Percentiles rank a stretch among this genome's conserved stretches.
Conservation (phyloP, 2,797 vertebrate genomes). For the Pipistrellus pygmaeus region DNA sequence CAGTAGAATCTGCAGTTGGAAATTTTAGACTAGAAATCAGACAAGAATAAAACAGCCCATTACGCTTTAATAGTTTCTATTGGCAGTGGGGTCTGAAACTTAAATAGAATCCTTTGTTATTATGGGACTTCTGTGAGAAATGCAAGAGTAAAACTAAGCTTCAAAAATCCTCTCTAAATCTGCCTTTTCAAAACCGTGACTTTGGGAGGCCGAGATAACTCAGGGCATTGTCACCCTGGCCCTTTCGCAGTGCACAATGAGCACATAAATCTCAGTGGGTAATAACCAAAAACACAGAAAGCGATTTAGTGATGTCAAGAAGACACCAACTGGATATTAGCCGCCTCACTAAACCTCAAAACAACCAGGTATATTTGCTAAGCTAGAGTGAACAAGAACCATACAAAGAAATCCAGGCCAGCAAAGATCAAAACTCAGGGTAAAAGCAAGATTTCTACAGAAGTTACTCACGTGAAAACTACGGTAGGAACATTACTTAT, state of each 20-base stretch:
- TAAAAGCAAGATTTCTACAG: neutral
- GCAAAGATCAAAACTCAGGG: neutral
- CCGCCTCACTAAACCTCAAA: neutral
- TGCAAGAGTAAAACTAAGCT: conserved; percentile 45
- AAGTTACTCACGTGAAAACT: neutral
- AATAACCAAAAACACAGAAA: conserved; percentile 38
- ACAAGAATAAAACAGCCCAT: neutral
- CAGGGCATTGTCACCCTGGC: neutral
- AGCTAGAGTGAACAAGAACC: neutral
- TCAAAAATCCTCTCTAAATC: conserved; percentile 62
- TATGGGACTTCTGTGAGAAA: conserved; percentile 19
- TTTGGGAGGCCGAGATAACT: neutral
- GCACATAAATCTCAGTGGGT: neutral
- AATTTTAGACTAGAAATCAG: neutral
- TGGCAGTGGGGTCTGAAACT: conserved; percentile 54
- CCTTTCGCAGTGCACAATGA: conserved; percentile 2
- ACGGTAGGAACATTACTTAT: neutral
- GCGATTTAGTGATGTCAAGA: conserved; percentile 21
- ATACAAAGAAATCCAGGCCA: neutral
- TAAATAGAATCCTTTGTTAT: conserved; percentile 6
- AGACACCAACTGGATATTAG: neutral
- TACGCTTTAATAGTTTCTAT: conserved; percentile 7
- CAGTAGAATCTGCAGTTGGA: neutral
- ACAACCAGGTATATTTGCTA: conserved; percentile 23
- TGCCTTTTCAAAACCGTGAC: conserved; percentile 51